Evolutionary conservation across 2,888 invertebrate species (phyloP).

Genomic region (Acrobeloides nanus): DNA sequence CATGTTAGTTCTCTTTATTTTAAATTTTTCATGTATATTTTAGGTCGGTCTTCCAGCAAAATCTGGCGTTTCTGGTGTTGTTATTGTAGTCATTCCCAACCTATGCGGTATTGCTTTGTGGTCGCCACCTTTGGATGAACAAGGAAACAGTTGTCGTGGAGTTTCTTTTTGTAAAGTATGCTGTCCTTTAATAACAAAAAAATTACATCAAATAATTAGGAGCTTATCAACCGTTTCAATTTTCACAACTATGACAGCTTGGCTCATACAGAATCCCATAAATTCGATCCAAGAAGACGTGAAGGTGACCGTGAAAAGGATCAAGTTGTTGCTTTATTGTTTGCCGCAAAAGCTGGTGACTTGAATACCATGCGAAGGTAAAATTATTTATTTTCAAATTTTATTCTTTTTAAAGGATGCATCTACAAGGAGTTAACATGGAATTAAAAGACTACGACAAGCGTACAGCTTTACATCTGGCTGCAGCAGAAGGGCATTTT

Average conservation of each 20-base stretch:
- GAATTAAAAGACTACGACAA: slow-evolving; percentile 87
- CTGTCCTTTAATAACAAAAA: too few relatives aligned
- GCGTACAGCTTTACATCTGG: slow-evolving; percentile 85
- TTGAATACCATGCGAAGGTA: slow-evolving; percentile 30
- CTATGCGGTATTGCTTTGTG: slow-evolving; percentile 90
- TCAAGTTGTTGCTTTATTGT: slow-evolving; percentile 26
- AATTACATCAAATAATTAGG: too few relatives aligned
- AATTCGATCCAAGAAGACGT: slow-evolving; percentile 25
- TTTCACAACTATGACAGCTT: slow-evolving; percentile 75
- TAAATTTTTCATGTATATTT: too few relatives aligned
- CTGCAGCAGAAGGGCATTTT: slow-evolving; percentile 82
- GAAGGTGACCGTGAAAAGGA: slow-evolving; percentile 20
- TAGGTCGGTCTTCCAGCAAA: slow-evolving; percentile 60
- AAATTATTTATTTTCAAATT: not conserved
- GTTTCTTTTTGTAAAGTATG: slow-evolving; percentile 78
- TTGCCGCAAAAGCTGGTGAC: slow-evolving; percentile 35
- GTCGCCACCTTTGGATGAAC: slow-evolving; percentile 80
- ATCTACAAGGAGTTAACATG: slow-evolving; percentile 84
- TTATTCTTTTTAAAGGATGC: slow-evolving; percentile 52
- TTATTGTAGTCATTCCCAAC: slow-evolving; percentile 87
- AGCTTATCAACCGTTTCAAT: slow-evolving; percentile 76
- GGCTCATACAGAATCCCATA: slow-evolving; percentile 33
- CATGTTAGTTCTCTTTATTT: too few relatives aligned
- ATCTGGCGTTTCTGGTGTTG: slow-evolving; percentile 71
- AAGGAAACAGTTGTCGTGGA: slow-evolving; percentile 84